These are phyloP conservation scores for Cherax destructor DNA, from an alignment of 1,140 invertebrate species.

Conservation along the genomic window DNA sequence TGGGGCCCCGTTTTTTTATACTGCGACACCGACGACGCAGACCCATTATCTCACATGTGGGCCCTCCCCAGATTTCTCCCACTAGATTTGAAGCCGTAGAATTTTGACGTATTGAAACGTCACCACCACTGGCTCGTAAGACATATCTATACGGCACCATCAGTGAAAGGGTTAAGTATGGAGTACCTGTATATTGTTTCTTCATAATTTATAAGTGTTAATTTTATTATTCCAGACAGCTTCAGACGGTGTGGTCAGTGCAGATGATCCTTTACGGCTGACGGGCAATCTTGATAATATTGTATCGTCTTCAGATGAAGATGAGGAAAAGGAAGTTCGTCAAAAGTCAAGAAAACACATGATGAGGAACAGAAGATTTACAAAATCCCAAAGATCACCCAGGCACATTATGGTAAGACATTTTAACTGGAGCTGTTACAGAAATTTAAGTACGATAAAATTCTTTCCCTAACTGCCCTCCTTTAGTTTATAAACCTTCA, in stretches of 20 bases:
- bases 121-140: too few relatives aligned
- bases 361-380: slow-evolving; percentile 8
- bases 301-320: slow-evolving; percentile 42
- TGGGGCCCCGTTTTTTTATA: too few relatives aligned
- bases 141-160: too few relatives aligned
- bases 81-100: too few relatives aligned
- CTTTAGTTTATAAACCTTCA: too few relatives aligned
- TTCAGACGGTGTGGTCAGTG: slow-evolving; percentile 34
- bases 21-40: too few relatives aligned
- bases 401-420: slow-evolving; percentile 39
- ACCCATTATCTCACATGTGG: too few relatives aligned
- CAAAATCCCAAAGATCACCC: slow-evolving; percentile 43
- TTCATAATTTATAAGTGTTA: neutral
- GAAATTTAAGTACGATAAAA: too few relatives aligned
- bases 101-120: too few relatives aligned
- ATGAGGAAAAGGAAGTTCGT: slow-evolving; percentile 11
- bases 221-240: slow-evolving; percentile 18
- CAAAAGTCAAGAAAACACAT: slow-evolving; percentile 6
- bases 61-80: too few relatives aligned
- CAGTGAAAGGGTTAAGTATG: too few relatives aligned
- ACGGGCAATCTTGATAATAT: slow-evolving; percentile 54
- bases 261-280: slow-evolving; percentile 19
- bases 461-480: too few relatives aligned
- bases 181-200: neutral
- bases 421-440: neutral